Conservation (phyloP, 2,797 vertebrate genomes). For the Melanotaenia boesemani region DNA sequence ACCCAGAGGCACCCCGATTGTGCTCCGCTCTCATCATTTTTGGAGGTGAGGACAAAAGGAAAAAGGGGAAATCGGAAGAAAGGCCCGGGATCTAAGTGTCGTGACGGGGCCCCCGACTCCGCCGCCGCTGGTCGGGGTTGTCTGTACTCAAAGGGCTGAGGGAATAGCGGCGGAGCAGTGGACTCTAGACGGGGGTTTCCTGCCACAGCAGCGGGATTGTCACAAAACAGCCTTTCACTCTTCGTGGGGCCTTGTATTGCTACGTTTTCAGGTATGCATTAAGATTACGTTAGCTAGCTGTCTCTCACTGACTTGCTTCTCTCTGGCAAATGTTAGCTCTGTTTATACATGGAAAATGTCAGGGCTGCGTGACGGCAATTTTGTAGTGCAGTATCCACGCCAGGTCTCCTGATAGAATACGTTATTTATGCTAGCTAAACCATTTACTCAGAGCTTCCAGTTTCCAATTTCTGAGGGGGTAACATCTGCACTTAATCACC, state of each 20-base stretch:
- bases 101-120: conserved; percentile 80
- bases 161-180: conserved; percentile 80
- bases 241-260: conserved; percentile 76
- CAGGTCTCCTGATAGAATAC: conserved; percentile 34
- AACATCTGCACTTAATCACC: conserved; percentile 83
- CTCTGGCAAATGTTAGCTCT: conserved; percentile 39
- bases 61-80: conserved; percentile 74
- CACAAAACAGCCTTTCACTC: conserved; percentile 78
- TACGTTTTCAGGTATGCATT: conserved; percentile 79
- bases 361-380: conserved; percentile 49
- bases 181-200: conserved; percentile 84
- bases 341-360: conserved; percentile 57
- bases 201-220: conserved; percentile 82
- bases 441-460: conserved; percentile 49
- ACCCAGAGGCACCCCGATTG: conserved; percentile 84
- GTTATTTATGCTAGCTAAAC: conserved; percentile 68
- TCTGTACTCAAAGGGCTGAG: conserved; percentile 72
- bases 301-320: conserved; percentile 40
- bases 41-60: conserved; percentile 87
- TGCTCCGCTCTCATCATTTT: conserved; percentile 83
- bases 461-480: conserved; percentile 49
- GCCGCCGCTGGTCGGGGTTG: conserved; percentile 81
- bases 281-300: conserved; percentile 66
- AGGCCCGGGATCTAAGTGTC: conserved; percentile 79
- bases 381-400: conserved; percentile 51